Conservation (phyloP, 2,888 invertebrate genomes). For the Mechanitis messenoides region DNA sequence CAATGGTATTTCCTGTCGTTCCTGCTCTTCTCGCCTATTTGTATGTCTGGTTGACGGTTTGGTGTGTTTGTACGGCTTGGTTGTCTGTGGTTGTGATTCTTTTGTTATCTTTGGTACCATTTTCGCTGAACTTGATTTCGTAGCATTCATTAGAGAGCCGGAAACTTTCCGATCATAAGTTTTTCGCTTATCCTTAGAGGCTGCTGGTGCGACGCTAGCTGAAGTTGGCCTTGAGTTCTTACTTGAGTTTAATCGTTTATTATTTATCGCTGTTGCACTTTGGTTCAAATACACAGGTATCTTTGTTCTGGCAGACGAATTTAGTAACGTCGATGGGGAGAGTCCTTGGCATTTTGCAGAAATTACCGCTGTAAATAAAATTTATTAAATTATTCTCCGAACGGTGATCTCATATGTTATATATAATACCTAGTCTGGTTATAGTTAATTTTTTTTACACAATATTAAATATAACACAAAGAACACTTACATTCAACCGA, state of each 20-base stretch:
- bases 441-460: too few relatives aligned
- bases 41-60: conserved; percentile 23
- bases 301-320: conserved; percentile 46
- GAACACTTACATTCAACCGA: conserved; percentile 51
- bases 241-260: background rate
- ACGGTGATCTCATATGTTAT: too few relatives aligned
- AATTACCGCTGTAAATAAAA: conserved; percentile 40
- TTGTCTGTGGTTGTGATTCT: conserved; percentile 30
- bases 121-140: conserved; percentile 77
- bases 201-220: conserved; percentile 6
- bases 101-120: conserved; percentile 58
- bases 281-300: conserved; percentile 53
- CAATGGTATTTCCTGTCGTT: conserved; percentile 37
- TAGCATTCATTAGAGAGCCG: conserved; percentile 72
- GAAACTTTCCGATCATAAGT: conserved; percentile 39
- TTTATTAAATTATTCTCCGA: too few relatives aligned
- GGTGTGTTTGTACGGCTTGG: conserved; percentile 20
- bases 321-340: conserved; percentile 24
- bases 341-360: conserved; percentile 32
- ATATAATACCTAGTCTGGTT: too few relatives aligned
- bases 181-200: conserved; percentile 20
- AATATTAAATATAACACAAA: background rate
- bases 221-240: background rate
- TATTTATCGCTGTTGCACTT: conserved; percentile 4
- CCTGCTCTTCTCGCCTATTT: conserved; percentile 28